These are phyloP conservation scores for Ceratina japonica DNA, from an alignment of 1,140 invertebrate species.

Conservation along the genomic window DNA sequence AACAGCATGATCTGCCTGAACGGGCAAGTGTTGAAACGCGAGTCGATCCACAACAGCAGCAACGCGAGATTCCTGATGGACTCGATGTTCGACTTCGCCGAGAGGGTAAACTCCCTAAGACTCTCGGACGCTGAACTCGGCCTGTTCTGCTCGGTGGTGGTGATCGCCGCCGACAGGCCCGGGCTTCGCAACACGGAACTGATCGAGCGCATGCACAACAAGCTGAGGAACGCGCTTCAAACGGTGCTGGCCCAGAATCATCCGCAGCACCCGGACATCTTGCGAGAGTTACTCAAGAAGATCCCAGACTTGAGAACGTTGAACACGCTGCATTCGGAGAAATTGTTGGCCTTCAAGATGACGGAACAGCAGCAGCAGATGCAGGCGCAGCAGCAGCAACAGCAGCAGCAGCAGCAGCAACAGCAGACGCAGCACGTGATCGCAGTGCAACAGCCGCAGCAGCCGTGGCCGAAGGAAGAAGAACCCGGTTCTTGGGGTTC, in stretches of 20 bases:
- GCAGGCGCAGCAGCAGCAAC: slow-evolving; percentile 81
- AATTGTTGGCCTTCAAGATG: slow-evolving; percentile 95
- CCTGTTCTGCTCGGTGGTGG: slow-evolving; percentile 95
- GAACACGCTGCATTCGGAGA: slow-evolving; percentile 97
- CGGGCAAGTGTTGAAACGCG: slow-evolving; percentile 93
- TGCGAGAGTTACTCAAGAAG: slow-evolving; percentile 94
- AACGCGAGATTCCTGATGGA: slow-evolving; percentile 97
- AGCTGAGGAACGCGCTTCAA: slow-evolving; percentile 91
- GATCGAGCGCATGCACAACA: slow-evolving; percentile 94
- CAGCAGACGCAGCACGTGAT: slow-evolving; percentile 70
- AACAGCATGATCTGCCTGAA: slow-evolving; percentile 96
- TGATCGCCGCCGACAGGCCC: slow-evolving; percentile 95
- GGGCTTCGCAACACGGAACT: slow-evolving; percentile 95
- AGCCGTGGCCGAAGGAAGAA: slow-evolving; percentile 77
- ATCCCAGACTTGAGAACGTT: slow-evolving; percentile 96
- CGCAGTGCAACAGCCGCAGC: slow-evolving; percentile 76
- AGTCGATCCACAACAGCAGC: slow-evolving; percentile 92
- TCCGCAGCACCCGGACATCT: slow-evolving; percentile 87
- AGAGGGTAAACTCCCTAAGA: slow-evolving; percentile 93
- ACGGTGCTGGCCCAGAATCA: slow-evolving; percentile 93
- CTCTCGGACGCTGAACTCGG: slow-evolving; percentile 96
- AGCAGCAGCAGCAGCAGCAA: slow-evolving; percentile 72
- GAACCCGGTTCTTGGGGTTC: slow-evolving; percentile 83
- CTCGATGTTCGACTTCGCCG: slow-evolving; percentile 98
- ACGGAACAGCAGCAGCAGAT: slow-evolving; percentile 91